A percentile compares a stretch with the other conserved stretches of the same genome.
Evolutionary conservation across 2,888 invertebrate genomes (phyloP).

Genomic region (Drosophila longiperda): DNA sequence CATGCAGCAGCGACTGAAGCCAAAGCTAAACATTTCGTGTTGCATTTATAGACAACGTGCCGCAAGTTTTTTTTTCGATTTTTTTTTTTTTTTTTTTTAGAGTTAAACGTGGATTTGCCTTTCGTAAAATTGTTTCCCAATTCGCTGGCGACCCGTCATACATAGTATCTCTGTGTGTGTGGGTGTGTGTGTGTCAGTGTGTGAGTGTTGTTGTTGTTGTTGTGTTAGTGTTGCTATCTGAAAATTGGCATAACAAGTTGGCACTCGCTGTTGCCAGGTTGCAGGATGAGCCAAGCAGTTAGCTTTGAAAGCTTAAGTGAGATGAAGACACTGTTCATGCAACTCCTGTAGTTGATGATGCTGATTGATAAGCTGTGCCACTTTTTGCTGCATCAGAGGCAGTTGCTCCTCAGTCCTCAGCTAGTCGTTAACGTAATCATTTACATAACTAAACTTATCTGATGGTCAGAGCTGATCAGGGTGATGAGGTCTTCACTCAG

Average conservation of each 20-base stretch:
- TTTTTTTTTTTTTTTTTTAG: slow-evolving; percentile 16
- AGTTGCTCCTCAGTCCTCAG: background rate
- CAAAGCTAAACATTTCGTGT: slow-evolving; percentile 77
- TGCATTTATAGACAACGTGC: slow-evolving; percentile 80
- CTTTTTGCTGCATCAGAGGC: slow-evolving; percentile 35
- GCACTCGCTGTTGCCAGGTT: slow-evolving; percentile 37
- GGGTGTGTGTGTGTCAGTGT: slow-evolving; percentile 1
- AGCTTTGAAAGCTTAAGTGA: slow-evolving; percentile 11
- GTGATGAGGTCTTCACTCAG: background rate
- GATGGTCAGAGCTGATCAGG: slow-evolving; percentile 20
- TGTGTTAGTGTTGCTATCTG: slow-evolving; percentile 41
- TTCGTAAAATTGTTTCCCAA: slow-evolving; percentile 74
- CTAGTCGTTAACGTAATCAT: slow-evolving; percentile 39
- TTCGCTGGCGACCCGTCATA: slow-evolving; percentile 54
- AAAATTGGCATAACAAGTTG: slow-evolving; percentile 73
- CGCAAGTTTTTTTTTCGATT: slow-evolving; percentile 26
- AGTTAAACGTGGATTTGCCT: slow-evolving; percentile 76
- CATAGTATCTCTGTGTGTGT: slow-evolving; percentile 7
- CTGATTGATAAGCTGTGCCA: slow-evolving; percentile 40
- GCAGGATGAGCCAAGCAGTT: slow-evolving; percentile 36
- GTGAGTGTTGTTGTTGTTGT: background rate
- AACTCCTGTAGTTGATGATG: background rate
- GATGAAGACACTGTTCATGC: slow-evolving; percentile 26
- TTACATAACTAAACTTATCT: slow-evolving; percentile 57
- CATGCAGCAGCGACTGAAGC: slow-evolving; percentile 47